phyloP scores from a whole-genome alignment of 2,113 vertebrate species.

The Ophthalmolycus amberensis region DNA sequence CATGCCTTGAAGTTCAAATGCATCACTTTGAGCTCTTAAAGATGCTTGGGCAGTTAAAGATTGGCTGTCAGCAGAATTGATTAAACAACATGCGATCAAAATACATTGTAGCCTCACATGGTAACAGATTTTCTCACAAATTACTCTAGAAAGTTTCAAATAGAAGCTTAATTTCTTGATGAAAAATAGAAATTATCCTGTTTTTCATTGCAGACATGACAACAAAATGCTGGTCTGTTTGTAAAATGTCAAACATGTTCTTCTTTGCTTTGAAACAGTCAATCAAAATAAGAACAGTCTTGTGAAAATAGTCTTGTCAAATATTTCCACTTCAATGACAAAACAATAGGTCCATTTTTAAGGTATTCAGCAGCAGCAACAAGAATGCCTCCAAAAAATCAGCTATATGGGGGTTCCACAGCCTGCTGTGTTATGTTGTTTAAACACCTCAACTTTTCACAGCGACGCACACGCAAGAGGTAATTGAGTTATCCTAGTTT shows the following conservation, averaged over 20 bases:
- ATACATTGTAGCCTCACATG: neutral
- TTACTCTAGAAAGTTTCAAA: neutral
- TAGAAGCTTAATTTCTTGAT: neutral
- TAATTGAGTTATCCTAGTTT: constrained; percentile 43
- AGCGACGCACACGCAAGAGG: neutral
- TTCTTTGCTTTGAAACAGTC: neutral
- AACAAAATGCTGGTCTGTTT: neutral
- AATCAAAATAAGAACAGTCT: neutral
- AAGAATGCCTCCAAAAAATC: neutral
- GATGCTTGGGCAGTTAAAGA: constrained; percentile 14
- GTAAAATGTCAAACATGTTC: neutral
- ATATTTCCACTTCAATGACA: constrained; percentile 5
- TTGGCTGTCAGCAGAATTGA: constrained; percentile 22
- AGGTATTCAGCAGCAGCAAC: neutral
- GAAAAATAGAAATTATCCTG: neutral
- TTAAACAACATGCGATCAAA: neutral
- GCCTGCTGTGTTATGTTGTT: constrained; percentile 10
- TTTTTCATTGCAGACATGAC: neutral
- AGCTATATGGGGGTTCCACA: neutral
- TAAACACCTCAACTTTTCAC: constrained; percentile 29
- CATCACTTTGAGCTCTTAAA: constrained; percentile 46
- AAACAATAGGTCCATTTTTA: constrained; percentile 4
- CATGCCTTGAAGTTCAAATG: constrained; percentile 54
- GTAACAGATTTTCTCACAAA: neutral
- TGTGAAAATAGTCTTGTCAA: neutral